Evolutionary conservation across 2,113 vertebrate genomes (phyloP).

Genomic region (Arvicanthis niloticus): DNA sequence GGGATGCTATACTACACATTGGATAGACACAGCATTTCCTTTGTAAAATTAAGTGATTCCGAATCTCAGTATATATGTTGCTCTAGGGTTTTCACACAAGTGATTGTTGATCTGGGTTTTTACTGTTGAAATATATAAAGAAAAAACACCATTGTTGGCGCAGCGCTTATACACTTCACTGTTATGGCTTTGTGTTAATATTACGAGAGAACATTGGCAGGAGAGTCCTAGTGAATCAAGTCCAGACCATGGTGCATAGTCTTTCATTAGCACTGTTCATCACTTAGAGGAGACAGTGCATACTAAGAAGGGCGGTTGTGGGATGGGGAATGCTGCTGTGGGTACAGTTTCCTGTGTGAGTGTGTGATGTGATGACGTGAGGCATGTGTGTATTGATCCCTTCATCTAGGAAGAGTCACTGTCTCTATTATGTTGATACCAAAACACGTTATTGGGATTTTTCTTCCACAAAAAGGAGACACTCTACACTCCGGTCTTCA

Average conservation of each 20-base stretch:
- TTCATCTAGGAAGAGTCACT: conserved; percentile 11
- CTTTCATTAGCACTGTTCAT: conserved; percentile 1
- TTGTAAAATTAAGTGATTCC: conserved; percentile 36
- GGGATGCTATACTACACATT: background rate
- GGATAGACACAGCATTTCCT: background rate
- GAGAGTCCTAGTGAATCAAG: background rate
- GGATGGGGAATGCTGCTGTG: background rate
- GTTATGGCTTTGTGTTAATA: background rate
- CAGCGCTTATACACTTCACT: background rate
- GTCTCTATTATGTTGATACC: background rate
- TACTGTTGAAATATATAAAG: conserved; percentile 25
- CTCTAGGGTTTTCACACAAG: conserved; percentile 5
- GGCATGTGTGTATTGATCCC: background rate
- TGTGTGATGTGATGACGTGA: background rate
- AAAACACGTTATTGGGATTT: conserved; percentile 12
- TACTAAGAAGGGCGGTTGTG: background rate
- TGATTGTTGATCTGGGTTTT: conserved; percentile 25
- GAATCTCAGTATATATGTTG: background rate
- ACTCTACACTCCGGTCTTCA: background rate
- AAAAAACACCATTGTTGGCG: background rate
- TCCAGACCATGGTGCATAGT: background rate
- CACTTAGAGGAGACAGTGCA: background rate
- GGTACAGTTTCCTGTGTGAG: background rate
- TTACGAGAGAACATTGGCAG: background rate
- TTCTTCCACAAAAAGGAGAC: background rate